phyloP scores from a whole-genome alignment of 2,888 invertebrate species.

The Tipula confusa region DNA sequence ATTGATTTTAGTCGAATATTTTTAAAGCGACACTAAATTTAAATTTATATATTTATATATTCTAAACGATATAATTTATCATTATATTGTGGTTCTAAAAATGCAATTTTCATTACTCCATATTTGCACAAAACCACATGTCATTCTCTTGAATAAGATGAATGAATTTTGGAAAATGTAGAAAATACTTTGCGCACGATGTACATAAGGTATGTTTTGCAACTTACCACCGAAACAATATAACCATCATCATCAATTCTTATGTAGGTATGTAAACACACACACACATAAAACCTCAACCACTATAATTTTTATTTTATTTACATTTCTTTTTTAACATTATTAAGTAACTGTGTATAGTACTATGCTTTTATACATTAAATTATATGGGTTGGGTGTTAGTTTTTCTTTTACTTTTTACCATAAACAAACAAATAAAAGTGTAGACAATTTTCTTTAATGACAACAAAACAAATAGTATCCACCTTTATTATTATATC shows the following conservation, averaged over 20 bases:
- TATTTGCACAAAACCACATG: constrained; percentile 3
- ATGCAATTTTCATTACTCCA: constrained; percentile 8
- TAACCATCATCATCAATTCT: constrained; percentile 9
- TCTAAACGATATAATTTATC: not conserved
- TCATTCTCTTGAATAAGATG: not conserved
- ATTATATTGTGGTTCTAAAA: not conserved
- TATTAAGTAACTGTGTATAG: not conserved
- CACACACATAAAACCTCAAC: not conserved
- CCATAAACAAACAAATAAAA: not conserved
- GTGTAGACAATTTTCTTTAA: constrained; percentile 6
- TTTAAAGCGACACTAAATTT: not conserved
- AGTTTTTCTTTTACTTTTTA: not conserved
- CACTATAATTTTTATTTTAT: not conserved
- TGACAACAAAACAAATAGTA: constrained; percentile 16
- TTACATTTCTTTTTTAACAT: constrained; percentile 6
- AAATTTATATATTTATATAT: not conserved
- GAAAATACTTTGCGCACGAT: not conserved
- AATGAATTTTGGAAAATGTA: not conserved
- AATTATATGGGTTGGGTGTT: not conserved
- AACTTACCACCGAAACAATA: constrained; percentile 25
- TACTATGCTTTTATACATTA: not conserved
- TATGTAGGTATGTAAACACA: not conserved
- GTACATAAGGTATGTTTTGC: not conserved
- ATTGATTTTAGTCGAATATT: not conserved
- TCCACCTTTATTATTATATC: constrained; percentile 25